Base-by-base conservation (phyloP, 2,797 vertebrate genomes). In the Pachyuromys duprasi region DNA sequence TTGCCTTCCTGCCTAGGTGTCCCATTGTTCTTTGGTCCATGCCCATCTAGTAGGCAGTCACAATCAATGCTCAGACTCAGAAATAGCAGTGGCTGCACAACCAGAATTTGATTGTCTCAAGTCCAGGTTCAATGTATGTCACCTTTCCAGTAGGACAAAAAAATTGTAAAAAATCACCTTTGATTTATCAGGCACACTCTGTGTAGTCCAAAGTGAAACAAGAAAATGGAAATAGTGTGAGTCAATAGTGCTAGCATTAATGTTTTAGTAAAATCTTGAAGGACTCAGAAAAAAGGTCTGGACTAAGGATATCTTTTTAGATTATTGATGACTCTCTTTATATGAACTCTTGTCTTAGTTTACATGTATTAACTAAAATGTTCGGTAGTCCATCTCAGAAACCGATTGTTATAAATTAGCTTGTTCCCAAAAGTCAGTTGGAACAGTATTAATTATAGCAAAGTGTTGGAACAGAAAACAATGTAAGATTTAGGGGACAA, bases 151-250 rank as follows among this genome's bases (percentile, higher is more conserved):
- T 0, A 33, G 55, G 57, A 94, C 75, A 86, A 92, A 83, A 93
- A 65, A 92, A 69, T 91, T 76, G 63, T 67, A 93, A 88, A 94
- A 95, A 60, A 36, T 18, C 69, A 36, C 75, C 70, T 95, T 96
- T 83, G 88, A 96, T 95, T 91, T 96, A 96, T 78, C 91, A 62
- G 60, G 55, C 55, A 9, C 12, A 57, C 62, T 91, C 93, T 86
- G 87, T 62, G 12, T 70, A 94, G 15, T 69, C 70, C 72, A 33
- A 95, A 96, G 89, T 92, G 63, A 87, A 96, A 82, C 55, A 90
- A 89, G 86, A 8, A 69, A 91, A 80, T 75, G 1, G 3, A 95
- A 83, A 84, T 18, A 36, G 26, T 60, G 49, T 49, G 78, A 49
- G 65, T 91, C 1, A 3, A 81, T 93, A 72, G 2, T 62, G 94